Conservation (phyloP, 2,113 vertebrate species). For the Channa maculata region DNA sequence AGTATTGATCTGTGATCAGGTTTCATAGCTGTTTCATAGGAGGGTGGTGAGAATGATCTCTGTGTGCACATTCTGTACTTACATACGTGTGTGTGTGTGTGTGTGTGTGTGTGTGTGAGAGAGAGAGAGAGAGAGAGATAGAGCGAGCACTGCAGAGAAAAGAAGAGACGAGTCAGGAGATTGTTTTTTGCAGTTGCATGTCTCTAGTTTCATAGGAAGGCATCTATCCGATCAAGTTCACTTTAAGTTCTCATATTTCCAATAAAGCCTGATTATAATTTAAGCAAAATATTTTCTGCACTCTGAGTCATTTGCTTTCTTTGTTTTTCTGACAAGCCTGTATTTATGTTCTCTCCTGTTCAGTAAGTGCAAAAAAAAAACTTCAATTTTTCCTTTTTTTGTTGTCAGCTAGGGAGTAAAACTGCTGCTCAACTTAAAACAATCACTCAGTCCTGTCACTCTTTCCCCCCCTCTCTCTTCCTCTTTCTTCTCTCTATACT, state of each 20-base stretch:
- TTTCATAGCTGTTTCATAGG: slow-evolving; percentile 68
- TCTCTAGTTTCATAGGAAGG: slow-evolving; percentile 65
- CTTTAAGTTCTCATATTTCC: slow-evolving; percentile 25
- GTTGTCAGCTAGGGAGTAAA: slow-evolving; percentile 27
- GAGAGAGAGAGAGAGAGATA: slow-evolving; percentile 6
- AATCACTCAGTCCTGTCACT: slow-evolving; percentile 54
- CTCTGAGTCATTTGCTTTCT: slow-evolving; percentile 22
- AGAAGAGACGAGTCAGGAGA: slow-evolving; percentile 10
- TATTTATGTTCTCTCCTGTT: slow-evolving; percentile 15
- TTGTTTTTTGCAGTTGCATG: slow-evolving; percentile 30
- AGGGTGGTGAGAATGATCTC: slow-evolving; percentile 44
- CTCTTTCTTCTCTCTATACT: slow-evolving; percentile 18
- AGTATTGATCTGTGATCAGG: slow-evolving; percentile 74
- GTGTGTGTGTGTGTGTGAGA: slow-evolving; percentile 3
- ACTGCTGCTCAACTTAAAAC: slow-evolving; percentile 51
- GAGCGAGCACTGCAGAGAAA: background rate
- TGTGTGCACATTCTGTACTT: slow-evolving; percentile 10
- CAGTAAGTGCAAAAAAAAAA: slow-evolving; percentile 29
- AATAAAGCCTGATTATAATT: slow-evolving; percentile 32
- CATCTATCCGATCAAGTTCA: slow-evolving; percentile 45
- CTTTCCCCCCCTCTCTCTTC: slow-evolving; percentile 1
- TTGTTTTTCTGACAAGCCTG: slow-evolving; percentile 2
- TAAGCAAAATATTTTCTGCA: slow-evolving; percentile 9
- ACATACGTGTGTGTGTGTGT: slow-evolving; percentile 13
- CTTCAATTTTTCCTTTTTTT: slow-evolving; percentile 42